phyloP scores from a whole-genome alignment of 2,113 vertebrate genomes.

The Apistogramma diplotaenia region DNA sequence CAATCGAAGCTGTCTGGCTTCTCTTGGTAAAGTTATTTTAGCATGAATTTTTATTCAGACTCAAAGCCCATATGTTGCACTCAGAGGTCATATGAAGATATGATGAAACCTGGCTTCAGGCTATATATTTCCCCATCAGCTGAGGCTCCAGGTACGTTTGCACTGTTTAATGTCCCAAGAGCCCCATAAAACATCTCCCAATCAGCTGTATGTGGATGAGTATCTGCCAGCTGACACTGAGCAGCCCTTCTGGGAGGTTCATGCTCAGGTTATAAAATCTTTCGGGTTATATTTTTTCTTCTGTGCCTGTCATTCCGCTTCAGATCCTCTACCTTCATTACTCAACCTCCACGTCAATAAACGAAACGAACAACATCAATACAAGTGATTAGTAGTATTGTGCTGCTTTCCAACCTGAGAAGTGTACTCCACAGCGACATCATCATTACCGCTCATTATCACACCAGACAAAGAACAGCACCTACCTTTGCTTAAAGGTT shows the following conservation, averaged over 20 bases:
- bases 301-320: not conserved
- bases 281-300: not conserved
- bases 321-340: constrained; percentile 1
- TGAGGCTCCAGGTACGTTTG: not conserved
- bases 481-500: not conserved
- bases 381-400: constrained; percentile 6
- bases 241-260: not conserved
- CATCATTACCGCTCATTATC: not conserved
- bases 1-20: not conserved
- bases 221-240: not conserved
- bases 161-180: not conserved
- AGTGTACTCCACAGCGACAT: not conserved
- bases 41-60: not conserved
- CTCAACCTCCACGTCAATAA: not conserved
- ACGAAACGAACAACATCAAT: not conserved
- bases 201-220: not conserved
- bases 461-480: not conserved
- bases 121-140: not conserved
- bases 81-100: not conserved
- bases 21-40: not conserved
- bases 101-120: not conserved
- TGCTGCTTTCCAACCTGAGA: not conserved
- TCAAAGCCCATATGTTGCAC: not conserved
- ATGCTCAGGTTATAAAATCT: not conserved
- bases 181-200: not conserved